Percentiles rank a stretch among this genome's conserved stretches.
These are phyloP conservation scores for Rhyacichthys aspro DNA, from an alignment of 2,797 vertebrate species.

Conservation along the genomic window DNA sequence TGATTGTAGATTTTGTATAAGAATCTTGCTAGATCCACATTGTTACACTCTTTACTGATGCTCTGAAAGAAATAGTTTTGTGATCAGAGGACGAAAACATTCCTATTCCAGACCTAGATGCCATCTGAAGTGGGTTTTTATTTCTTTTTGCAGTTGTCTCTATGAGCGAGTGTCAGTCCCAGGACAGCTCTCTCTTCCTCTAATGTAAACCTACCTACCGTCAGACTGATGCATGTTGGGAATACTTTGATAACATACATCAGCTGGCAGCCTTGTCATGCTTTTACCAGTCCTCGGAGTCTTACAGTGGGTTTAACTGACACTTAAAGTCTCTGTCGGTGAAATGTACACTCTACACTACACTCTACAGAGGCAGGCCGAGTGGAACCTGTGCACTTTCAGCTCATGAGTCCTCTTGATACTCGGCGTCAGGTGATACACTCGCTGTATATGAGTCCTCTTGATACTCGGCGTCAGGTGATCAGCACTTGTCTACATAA, in stretches of 20 bases:
- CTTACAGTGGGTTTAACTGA: conserved; percentile 20
- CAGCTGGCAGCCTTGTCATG: conserved; percentile 45
- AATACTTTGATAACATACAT: conserved; percentile 7
- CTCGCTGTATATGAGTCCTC: conserved; percentile 30
- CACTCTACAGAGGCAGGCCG: conserved; percentile 12
- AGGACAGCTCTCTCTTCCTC: background rate
- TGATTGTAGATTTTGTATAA: too few relatives aligned
- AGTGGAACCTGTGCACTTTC: conserved; percentile 41
- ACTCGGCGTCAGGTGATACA: conserved; percentile 59
- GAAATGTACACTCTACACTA: background rate
- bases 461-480: conserved; percentile 63
- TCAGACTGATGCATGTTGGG: conserved; percentile 12
- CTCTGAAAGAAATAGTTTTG: too few relatives aligned
- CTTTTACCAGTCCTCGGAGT: conserved; percentile 42
- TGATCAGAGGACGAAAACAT: too few relatives aligned
- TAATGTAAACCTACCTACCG: conserved; percentile 11
- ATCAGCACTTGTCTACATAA: conserved; percentile 52
- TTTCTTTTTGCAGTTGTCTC: background rate
- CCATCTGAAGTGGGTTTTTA: too few relatives aligned
- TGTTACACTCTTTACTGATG: too few relatives aligned
- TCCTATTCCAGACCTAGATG: too few relatives aligned
- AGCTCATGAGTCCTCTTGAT: conserved; percentile 46
- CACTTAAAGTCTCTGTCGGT: conserved; percentile 40
- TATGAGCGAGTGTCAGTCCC: background rate
- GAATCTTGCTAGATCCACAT: too few relatives aligned